Percentiles rank a stretch among this genome's conserved stretches.
Evolutionary conservation across 1,140 invertebrate genomes (phyloP).

Genomic region (Meloidogyne hapla): DNA sequence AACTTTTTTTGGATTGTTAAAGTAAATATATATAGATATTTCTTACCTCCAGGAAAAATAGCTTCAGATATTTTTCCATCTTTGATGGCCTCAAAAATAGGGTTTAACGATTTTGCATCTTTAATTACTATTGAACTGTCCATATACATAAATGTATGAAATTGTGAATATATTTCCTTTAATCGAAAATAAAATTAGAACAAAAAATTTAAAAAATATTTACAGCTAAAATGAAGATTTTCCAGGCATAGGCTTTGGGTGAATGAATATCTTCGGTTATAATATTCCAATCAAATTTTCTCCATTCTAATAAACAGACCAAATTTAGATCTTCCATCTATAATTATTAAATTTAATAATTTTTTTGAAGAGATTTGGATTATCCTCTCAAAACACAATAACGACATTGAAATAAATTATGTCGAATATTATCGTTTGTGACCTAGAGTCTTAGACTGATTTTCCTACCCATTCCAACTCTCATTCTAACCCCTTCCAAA

Average conservation of each 20-base stretch:
- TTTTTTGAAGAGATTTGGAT: too few species aligned
- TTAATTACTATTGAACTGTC: not conserved
- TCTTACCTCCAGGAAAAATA: not conserved
- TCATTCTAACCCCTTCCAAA: too few species aligned
- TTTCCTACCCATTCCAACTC: too few species aligned
- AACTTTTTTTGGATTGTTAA: too few species aligned
- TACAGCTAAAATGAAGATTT: conserved; percentile 12
- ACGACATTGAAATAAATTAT: too few species aligned
- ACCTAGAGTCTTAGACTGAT: too few species aligned
- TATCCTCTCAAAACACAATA: too few species aligned
- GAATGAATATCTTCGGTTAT: not conserved
- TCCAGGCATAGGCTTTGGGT: not conserved
- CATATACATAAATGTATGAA: not conserved
- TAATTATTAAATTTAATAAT: not conserved
- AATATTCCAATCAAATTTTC: not conserved
- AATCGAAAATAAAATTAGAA: not conserved
- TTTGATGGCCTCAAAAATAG: too few species aligned
- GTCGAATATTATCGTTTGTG: too few species aligned
- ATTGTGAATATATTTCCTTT: conserved; percentile 4
- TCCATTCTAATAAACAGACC: conserved; percentile 2
- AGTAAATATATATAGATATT: too few species aligned
- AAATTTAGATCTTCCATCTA: conserved; percentile 1
- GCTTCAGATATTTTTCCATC: too few species aligned
- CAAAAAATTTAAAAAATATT: not conserved
- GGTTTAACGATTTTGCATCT: too few species aligned